A percentile compares a stretch with the other conserved stretches of the same genome.
Conservation (phyloP, 2,797 vertebrate genomes). For the Danio jaintianensis region DNA sequence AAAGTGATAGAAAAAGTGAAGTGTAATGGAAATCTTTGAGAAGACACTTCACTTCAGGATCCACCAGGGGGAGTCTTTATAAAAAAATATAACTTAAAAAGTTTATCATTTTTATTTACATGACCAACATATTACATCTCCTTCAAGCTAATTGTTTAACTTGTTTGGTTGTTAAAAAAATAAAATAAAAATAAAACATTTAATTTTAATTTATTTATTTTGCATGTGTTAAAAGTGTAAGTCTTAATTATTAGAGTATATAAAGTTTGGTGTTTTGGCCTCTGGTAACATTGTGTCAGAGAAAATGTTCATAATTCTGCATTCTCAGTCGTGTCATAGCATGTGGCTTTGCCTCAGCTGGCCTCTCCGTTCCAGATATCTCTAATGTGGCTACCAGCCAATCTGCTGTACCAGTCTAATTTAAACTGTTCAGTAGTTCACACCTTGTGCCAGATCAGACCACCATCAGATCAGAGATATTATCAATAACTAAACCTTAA, state of each 20-base stretch:
- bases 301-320: background rate
- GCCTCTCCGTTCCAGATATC: constrained; percentile 25
- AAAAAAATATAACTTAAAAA: background rate
- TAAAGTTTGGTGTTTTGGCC: background rate
- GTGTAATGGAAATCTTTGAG: background rate
- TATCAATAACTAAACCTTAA: background rate
- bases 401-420: constrained; percentile 45
- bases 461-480: constrained; percentile 9
- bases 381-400: constrained; percentile 17
- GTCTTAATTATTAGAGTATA: background rate
- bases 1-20: background rate
- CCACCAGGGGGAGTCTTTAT: background rate
- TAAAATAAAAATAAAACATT: no score
- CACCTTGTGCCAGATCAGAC: constrained; percentile 48
- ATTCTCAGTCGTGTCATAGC: background rate
- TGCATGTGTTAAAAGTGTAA: background rate
- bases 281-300: constrained; percentile 13
- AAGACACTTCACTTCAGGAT: constrained; percentile 5
- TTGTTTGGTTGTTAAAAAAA: no score
- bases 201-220: background rate
- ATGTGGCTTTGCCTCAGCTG: constrained; percentile 25
- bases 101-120: background rate
- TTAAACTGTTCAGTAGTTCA: constrained; percentile 53
- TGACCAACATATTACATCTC: background rate
- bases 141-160: background rate